Evolutionary conservation across 2,113 vertebrate genomes (phyloP), one percentile per base, ranked within the genome.

Genomic region (Beaufortia kweichowensis): DNA sequence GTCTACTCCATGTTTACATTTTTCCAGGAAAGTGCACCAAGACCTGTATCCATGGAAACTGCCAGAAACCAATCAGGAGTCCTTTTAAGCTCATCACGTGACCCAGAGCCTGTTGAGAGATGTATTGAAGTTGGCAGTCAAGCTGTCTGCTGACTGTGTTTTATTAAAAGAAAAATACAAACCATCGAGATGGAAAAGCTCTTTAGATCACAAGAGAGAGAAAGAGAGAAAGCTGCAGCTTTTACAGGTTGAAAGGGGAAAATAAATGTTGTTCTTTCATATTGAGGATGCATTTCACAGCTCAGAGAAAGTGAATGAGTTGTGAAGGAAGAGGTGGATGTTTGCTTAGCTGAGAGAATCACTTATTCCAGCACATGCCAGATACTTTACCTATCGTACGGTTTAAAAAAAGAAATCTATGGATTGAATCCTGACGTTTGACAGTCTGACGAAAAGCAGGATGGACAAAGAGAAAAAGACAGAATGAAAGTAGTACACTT

Each of bases 21-120:
- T 85, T 83, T 84, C 84, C 75, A 70, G 76, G 83, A 86, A 81
- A 84, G 84, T 83, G 79, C 83, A 81, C 79, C 75, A 80, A 82
- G 82, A 64, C 79, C 33, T 23, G 89, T 92, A 88, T 83, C 91
- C 90, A 92, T 93, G 90, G 91, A 89, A 92, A 92, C 91, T 86
- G 85, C 39, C 59, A 76, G 60, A 41, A 79, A 79, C 88, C 88
- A 90, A 90, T 84, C 82, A 82, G 10, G 74, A 70, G 71, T 81
- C 76, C 82, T 81, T 84, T 79, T 75, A 81, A 75, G 78, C 67
- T 79, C 76, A 79, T 81, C 82, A 75, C 84, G 76, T 89, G 86
- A 91, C 68, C 35, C 46, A 77, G 71, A 81, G 87, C 85, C 72
- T 85, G 81, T 84, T 84, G 85, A 90, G 88, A 90, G 76, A 78